Conservation (phyloP, 2,888 invertebrate genomes). For the Mamestra brassicae region DNA sequence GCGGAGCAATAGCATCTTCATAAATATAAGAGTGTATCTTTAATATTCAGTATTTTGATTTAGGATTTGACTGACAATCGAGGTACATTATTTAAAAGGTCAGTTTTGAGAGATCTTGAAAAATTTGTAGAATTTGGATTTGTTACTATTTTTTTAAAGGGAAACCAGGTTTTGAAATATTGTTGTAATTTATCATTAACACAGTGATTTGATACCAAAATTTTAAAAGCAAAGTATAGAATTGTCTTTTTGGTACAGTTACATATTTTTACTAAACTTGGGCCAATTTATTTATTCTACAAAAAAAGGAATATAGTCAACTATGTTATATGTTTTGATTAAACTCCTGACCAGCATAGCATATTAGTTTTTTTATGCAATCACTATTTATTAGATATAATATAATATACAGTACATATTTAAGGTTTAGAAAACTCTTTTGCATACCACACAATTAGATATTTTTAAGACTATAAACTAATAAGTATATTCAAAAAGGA, state of each 20-base stretch:
- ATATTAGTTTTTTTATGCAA: slow-evolving; percentile 22
- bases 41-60: slow-evolving; percentile 55
- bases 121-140: not conserved
- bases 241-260: not conserved
- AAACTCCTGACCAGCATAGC: slow-evolving; percentile 24
- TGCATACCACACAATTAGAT: slow-evolving; percentile 36
- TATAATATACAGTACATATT: slow-evolving; percentile 15
- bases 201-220: not conserved
- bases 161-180: not conserved
- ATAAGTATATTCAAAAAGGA: slow-evolving; percentile 54
- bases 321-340: slow-evolving; percentile 5
- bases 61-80: slow-evolving; percentile 32
- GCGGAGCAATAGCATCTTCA: slow-evolving; percentile 50
- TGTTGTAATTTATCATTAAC: not conserved
- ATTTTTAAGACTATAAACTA: slow-evolving; percentile 31
- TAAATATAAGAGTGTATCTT: slow-evolving; percentile 53
- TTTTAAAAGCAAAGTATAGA: no score
- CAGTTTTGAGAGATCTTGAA: not conserved
- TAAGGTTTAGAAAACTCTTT: slow-evolving; percentile 7
- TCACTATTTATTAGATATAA: slow-evolving; percentile 11
- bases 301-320: not conserved
- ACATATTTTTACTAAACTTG: not conserved
- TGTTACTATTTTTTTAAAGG: not conserved
- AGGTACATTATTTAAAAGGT: not conserved
- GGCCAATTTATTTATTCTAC: not conserved